Evolutionary conservation across 2,888 invertebrate genomes (phyloP).

Genomic region (Ochropacha duplaris): DNA sequence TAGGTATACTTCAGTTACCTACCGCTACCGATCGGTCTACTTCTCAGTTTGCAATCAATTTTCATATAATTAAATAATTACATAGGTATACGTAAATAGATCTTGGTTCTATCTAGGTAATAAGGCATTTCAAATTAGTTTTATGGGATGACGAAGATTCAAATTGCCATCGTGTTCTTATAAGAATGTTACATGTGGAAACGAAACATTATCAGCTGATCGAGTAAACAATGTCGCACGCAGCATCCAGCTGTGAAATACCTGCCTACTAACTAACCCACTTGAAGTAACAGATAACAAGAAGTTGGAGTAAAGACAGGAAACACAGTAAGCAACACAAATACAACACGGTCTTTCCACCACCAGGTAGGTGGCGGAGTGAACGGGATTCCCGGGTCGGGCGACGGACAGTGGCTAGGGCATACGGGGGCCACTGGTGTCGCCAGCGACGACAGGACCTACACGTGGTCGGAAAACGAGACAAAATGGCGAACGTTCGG

Average conservation of each 20-base stretch:
- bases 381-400: slow-evolving; percentile 9
- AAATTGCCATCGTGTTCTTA: slow-evolving; percentile 33
- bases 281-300: neutral
- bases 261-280: slow-evolving; percentile 19
- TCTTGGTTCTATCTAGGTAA: neutral
- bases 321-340: slow-evolving; percentile 18
- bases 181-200: slow-evolving; percentile 51
- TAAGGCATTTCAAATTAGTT: slow-evolving; percentile 9
- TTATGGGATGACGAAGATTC: slow-evolving; percentile 14
- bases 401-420: slow-evolving; percentile 47
- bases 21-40: slow-evolving; percentile 10
- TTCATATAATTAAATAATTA: neutral
- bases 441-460: slow-evolving; percentile 41
- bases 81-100: neutral
- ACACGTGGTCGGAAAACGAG: slow-evolving; percentile 74
- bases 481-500: slow-evolving; percentile 72
- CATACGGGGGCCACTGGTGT: slow-evolving; percentile 61
- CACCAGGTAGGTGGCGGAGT: slow-evolving; percentile 3
- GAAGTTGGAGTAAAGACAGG: neutral
- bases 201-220: slow-evolving; percentile 72
- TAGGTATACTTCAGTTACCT: slow-evolving; percentile 15
- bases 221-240: slow-evolving; percentile 71
- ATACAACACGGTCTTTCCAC: slow-evolving; percentile 20
- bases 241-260: slow-evolving; percentile 22
- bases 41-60: slow-evolving; percentile 10